Evolutionary conservation across 2,888 invertebrate species (phyloP).

Genomic region (Drosophila algonquin): DNA sequence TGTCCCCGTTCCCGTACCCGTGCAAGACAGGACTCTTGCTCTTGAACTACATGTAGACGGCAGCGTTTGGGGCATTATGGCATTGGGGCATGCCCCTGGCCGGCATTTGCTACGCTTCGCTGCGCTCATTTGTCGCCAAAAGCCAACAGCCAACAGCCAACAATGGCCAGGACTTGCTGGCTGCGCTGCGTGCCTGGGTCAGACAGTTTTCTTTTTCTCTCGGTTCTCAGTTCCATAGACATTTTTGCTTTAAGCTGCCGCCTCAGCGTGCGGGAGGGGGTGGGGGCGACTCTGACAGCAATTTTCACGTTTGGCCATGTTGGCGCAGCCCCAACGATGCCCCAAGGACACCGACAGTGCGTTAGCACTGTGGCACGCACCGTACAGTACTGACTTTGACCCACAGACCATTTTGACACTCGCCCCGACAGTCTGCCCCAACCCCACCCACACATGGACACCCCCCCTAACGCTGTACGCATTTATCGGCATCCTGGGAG

Average conservation of each 20-base stretch:
- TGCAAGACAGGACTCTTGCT: slow-evolving; percentile 21
- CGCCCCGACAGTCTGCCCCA: neutral
- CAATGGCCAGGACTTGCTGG: too few relatives aligned
- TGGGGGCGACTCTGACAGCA: slow-evolving; percentile 14
- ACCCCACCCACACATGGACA: neutral
- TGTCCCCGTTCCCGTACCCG: slow-evolving; percentile 13
- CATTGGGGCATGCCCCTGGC: slow-evolving; percentile 5
- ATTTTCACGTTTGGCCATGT: slow-evolving; percentile 40
- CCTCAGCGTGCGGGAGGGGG: too few relatives aligned
- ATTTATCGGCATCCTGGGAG: slow-evolving; percentile 68
- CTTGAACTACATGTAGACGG: slow-evolving; percentile 41
- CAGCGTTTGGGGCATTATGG: slow-evolving; percentile 7
- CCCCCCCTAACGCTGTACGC: slow-evolving; percentile 25
- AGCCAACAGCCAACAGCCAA: slow-evolving; percentile 13
- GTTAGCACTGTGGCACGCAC: slow-evolving; percentile 46
- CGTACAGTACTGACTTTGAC: neutral
- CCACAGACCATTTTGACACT: too few relatives aligned
- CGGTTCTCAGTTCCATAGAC: slow-evolving; percentile 25
- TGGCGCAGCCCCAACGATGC: slow-evolving; percentile 53
- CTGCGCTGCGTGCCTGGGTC: slow-evolving; percentile 5
- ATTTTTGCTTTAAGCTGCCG: slow-evolving; percentile 43
- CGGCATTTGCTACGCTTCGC: slow-evolving; percentile 49
- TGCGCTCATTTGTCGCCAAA: slow-evolving; percentile 66
- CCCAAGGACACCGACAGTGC: slow-evolving; percentile 60
- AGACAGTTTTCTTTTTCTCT: slow-evolving; percentile 9